A percentile compares a stretch with the other conserved stretches of the same genome.
Evolutionary conservation across 92 coral and sea anemone genomes (phyloP).

Genomic region (Palythoa heliodiscus): DNA sequence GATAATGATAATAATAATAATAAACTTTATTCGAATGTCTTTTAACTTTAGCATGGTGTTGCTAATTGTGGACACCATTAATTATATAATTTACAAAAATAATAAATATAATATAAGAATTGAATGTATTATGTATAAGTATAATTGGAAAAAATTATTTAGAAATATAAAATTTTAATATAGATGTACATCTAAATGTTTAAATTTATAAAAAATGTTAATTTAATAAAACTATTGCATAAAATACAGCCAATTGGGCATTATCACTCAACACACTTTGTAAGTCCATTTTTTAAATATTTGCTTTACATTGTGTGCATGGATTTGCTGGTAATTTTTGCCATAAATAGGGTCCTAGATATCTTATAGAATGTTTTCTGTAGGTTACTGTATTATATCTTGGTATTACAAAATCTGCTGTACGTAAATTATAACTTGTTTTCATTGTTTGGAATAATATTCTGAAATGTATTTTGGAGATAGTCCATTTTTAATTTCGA

Average conservation of each 20-base stretch:
- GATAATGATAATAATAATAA: too few relatives aligned
- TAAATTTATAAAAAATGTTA: too few relatives aligned
- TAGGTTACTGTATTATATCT: neutral
- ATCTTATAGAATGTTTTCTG: neutral
- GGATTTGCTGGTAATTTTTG: too few relatives aligned
- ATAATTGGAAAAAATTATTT: slow-evolving; percentile 9
- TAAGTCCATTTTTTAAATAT: too few relatives aligned
- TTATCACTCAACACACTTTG: too few relatives aligned
- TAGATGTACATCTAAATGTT: neutral
- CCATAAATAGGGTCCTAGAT: too few relatives aligned
- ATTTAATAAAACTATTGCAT: too few relatives aligned
- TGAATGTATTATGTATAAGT: neutral
- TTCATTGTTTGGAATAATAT: neutral
- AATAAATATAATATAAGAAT: neutral
- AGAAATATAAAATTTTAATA: neutral
- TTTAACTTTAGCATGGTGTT: neutral
- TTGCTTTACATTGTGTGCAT: too few relatives aligned
- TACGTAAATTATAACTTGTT: neutral
- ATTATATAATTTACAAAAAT: neutral
- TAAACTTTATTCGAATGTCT: neutral
- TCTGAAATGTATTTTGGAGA: neutral
- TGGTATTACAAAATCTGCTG: neutral
- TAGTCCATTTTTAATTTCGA: neutral
- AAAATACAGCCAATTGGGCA: too few relatives aligned
- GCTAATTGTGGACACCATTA: neutral